A percentile compares a stretch with the other conserved stretches of the same genome.
phyloP scores from a whole-genome alignment of 2,797 vertebrate species.

The Enteromius fasciolatus region DNA sequence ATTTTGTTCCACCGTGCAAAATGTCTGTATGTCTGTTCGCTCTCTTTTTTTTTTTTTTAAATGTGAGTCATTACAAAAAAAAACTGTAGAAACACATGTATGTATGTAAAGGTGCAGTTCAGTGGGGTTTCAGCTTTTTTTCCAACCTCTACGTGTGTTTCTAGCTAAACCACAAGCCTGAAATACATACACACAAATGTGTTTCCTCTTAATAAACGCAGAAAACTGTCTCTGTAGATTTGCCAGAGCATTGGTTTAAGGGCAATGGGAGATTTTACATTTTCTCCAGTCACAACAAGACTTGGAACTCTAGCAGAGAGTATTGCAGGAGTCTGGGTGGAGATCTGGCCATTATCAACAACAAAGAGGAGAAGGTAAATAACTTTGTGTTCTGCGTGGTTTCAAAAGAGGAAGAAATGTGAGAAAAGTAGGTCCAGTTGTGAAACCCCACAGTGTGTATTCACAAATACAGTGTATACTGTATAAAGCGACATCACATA shows the following conservation, averaged over 20 bases:
- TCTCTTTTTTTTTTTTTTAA: background rate
- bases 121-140: background rate
- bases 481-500: too few relatives aligned
- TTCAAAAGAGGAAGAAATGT: background rate
- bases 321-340: conserved; percentile 43
- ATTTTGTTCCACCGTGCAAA: background rate
- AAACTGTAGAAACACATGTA: background rate
- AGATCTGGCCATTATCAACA: conserved; percentile 48
- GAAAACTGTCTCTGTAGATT: conserved; percentile 11
- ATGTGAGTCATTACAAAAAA: background rate
- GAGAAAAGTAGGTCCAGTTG: background rate
- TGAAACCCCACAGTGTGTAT: background rate
- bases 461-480: background rate
- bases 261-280: conserved; percentile 40
- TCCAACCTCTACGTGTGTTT: background rate
- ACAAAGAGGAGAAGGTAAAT: conserved; percentile 47
- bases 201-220: background rate
- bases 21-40: too few relatives aligned
- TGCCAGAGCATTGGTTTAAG: conserved; percentile 11
- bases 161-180: conserved; percentile 4
- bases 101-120: background rate
- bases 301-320: conserved; percentile 44
- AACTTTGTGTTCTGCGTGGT: background rate
- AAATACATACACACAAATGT: background rate
- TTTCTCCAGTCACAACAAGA: conserved; percentile 34